Percentiles rank a stretch among this genome's conserved stretches.
Conservation (phyloP, 2,888 invertebrate species). For the Ophion obscuratus region DNA sequence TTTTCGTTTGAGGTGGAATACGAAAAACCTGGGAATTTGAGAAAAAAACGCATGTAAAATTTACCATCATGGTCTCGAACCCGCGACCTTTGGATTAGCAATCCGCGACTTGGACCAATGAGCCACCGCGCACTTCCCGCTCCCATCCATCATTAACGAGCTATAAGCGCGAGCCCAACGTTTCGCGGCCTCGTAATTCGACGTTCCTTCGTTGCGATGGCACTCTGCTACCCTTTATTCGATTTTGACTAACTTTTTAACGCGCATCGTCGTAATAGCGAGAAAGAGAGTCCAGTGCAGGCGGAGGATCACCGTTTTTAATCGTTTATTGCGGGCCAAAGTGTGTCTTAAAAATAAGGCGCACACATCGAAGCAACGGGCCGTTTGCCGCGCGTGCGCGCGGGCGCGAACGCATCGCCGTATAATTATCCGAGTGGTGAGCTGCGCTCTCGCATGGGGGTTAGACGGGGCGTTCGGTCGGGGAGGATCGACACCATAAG, state of each 20-base stretch:
- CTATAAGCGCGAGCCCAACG: not conserved
- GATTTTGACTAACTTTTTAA: not conserved
- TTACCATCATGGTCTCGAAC: not conserved
- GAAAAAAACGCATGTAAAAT: not conserved
- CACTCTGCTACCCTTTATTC: not conserved
- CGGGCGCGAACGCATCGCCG: not conserved
- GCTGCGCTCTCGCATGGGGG: slow-evolving; percentile 49
- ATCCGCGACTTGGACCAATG: not conserved
- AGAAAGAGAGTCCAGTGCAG: not conserved
- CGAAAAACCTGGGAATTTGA: not conserved
- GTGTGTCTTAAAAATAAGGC: not conserved
- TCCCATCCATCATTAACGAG: not conserved
- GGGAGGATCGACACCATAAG: slow-evolving; percentile 73
- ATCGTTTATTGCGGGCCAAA: not conserved
- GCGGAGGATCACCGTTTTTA: not conserved
- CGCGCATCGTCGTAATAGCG: not conserved
- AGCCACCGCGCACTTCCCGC: not conserved
- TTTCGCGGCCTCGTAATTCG: not conserved
- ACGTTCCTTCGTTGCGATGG: not conserved
- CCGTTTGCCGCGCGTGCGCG: not conserved
- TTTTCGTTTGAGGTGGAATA: not conserved
- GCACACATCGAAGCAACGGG: not conserved
- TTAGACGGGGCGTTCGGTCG: slow-evolving; percentile 22
- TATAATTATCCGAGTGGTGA: slow-evolving; percentile 35
- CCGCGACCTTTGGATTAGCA: not conserved